Base-by-base conservation (phyloP, 1,140 invertebrate species). In the Calliphora vicina region DNA sequence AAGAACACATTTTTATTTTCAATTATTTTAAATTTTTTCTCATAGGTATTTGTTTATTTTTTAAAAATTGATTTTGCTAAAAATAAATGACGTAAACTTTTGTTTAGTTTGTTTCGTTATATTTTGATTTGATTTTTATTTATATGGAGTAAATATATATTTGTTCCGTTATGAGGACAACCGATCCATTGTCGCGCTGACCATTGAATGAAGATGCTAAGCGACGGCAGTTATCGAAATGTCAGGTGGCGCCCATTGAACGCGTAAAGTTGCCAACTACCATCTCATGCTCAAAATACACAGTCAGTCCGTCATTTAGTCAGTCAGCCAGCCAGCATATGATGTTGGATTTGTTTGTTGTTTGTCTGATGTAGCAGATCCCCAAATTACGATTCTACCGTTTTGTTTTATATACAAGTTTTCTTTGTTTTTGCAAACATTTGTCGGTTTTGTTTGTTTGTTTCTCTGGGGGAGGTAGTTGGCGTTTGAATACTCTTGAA, bases 121-220 rank as follows among this genome's bases (percentile, higher is more conserved):
- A 23, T 67, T 67, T 67, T n/a, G 15, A 57, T 57, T 57, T 6
- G 50, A n/a, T 17, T 57, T 67, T 67, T 10, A 20, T 67, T 67
- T 20, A 67, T 67, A 23, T 67, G 29, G 29, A 35, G 17, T 76
- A n/a, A n/a, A n/a, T n/a, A n/a, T n/a, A 35, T 76, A n/a, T 78
- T 25, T 78, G n/a, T 78, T 83, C 84, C 82, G 82, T 84, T 82
- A 83, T 78, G 27, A 80, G 57, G 83, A 81, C 82, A 84, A 85
- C 88, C 87, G 88, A 86, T 88, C 85, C 84, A 87, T 87, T 87
- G 88, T 88, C 87, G 85, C 86, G 88, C 88, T 89, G 88, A 89
- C 88, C 88, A 87, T 85, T 88, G 88, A 89, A 89, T 89, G 88
- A 85, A 84, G 85, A 84, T 83, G 80, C 50, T 42, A 82, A 84